Evolutionary conservation across 2,888 invertebrate genomes (phyloP), one percentile per base, ranked within the genome.

Genomic region (Lasioglossum vierecki): DNA sequence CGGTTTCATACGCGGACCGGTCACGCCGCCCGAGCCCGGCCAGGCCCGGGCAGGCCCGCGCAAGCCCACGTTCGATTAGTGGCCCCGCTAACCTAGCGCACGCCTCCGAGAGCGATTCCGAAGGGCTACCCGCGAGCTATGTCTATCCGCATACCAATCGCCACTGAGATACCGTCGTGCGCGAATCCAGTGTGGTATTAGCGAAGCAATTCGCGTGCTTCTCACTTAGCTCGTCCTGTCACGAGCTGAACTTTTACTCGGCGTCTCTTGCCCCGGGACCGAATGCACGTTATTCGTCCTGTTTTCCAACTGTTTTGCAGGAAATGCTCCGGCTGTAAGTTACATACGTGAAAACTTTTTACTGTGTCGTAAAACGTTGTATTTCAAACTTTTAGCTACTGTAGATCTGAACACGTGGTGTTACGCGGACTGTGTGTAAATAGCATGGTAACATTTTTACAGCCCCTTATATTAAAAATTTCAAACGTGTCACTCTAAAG

Each of bases 1-100:
- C 39, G 76, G n/a, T 72, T 68, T 76, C 73, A n/a, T 85, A 76
- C 73, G 76, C 66, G 76, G n/a, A 41, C 22, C 44, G 30, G 35
- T 60, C 76, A 15, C 41, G n/a, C 57, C 15, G 46, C 8, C 49
- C 22, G 15, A 22, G 18, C 26, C 57, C 11, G 30, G 30, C 30
- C 30, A 30, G 30, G 30, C 30, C 30, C n/a, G 4, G 15, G 11
- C 26, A 49, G 49, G 18, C 5, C 22, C 53, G 22, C 53, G 22
- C 8, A 53, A 53, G 9, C 22, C 15, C 35, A 9, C n/a, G 35
- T 53, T 13, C 18, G 66, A 76, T 85, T 80, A 85, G 77, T 84
- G 78, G 44, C 63, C 39, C 57, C 9, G 35, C 26, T 60, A 60
- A 30, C 63, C n/a, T 30, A 18, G 63, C 11, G 57, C 18, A 18